Conservation (phyloP, 2,113 vertebrate genomes). For the human (Homo sapiens) region DNA sequence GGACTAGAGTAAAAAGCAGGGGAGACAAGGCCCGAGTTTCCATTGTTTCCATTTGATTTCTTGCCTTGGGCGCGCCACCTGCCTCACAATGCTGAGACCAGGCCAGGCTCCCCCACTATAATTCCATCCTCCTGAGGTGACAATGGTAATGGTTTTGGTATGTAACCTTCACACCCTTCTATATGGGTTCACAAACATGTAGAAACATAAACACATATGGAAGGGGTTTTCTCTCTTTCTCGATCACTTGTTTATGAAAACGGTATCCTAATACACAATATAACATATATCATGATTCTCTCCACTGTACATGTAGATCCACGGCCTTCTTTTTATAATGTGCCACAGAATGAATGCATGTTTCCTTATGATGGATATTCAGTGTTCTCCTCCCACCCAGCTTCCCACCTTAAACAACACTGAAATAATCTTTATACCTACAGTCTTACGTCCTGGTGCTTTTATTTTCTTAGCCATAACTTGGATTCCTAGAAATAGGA, state of each 20-base stretch:
- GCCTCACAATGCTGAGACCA: neutral
- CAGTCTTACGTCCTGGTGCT: neutral
- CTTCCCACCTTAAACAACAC: neutral
- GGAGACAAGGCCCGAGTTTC: neutral
- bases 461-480: neutral
- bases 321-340: neutral
- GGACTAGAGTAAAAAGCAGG: neutral
- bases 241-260: neutral
- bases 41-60: neutral
- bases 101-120: neutral
- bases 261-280: neutral
- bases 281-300: neutral
- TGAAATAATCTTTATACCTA: neutral
- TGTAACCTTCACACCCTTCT: neutral
- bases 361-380: neutral
- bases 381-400: too few species aligned
- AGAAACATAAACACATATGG: neutral
- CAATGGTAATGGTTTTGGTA: neutral
- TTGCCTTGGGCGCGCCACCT: neutral
- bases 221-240: neutral
- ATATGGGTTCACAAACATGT: neutral
- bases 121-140: neutral
- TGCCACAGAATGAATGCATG: neutral
- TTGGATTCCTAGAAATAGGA: neutral
- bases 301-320: neutral